Evolutionary conservation across 2,113 vertebrate genomes (phyloP).

Genomic region (Chlorodrepanis virens): DNA sequence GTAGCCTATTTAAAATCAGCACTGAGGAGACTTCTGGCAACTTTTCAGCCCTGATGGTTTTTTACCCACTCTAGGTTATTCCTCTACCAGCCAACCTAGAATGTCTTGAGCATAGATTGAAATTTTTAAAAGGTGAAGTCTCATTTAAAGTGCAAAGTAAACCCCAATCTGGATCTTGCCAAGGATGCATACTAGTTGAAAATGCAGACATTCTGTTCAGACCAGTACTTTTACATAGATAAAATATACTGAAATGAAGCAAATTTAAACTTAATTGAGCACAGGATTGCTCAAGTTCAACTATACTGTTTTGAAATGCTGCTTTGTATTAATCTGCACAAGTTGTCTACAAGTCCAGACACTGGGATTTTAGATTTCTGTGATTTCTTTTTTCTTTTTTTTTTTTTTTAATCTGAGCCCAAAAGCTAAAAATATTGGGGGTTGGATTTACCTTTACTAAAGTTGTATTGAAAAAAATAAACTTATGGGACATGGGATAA

Average conservation of each 20-base stretch:
- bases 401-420: not conserved
- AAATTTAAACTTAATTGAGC: not conserved
- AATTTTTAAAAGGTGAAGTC: not conserved
- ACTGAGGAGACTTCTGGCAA: not conserved
- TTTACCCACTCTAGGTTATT: not conserved
- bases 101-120: not conserved
- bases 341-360: not conserved
- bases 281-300: not conserved
- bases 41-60: not conserved
- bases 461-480: not conserved
- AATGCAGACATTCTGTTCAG: not conserved
- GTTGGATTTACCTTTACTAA: not conserved
- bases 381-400: not conserved
- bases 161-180: not conserved
- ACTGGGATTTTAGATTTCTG: not conserved
- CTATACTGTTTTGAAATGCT: not conserved
- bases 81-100: not conserved
- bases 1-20: not conserved
- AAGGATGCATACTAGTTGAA: not conserved
- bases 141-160: not conserved
- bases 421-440: not conserved
- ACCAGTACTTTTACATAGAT: not conserved
- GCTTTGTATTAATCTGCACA: not conserved
- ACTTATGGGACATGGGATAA: not conserved
- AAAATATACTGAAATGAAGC: not conserved